A percentile compares a stretch with the other conserved stretches of the same genome.
Evolutionary conservation across 2,797 vertebrate species (phyloP).

Genomic region (Diplodus sargus): DNA sequence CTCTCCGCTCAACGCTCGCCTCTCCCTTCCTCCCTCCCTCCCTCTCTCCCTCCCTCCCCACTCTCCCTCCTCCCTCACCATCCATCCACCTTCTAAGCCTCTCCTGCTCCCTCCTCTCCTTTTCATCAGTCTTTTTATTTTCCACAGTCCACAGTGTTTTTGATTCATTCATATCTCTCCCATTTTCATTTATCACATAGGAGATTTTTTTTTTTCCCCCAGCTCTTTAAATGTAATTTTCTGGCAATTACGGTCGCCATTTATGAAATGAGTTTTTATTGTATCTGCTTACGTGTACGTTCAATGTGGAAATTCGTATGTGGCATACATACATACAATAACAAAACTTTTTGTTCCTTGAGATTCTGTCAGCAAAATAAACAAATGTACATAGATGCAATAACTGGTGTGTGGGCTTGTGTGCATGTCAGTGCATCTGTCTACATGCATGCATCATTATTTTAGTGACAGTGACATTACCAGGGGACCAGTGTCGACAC

Average conservation of each 20-base stretch:
- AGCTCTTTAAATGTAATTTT: conserved; percentile 65
- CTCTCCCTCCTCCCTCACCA: conserved; percentile 58
- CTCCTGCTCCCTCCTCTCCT: conserved; percentile 68
- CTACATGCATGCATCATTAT: conserved; percentile 65
- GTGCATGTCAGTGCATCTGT: conserved; percentile 45
- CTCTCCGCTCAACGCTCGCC: conserved; percentile 63
- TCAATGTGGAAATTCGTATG: conserved; percentile 44
- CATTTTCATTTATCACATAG: conserved; percentile 73
- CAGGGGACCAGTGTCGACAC: conserved; percentile 67
- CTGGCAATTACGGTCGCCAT: conserved; percentile 60
- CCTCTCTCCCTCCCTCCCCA: conserved; percentile 9
- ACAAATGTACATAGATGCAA: conserved; percentile 28
- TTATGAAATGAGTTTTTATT: conserved; percentile 63
- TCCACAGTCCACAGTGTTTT: conserved; percentile 65
- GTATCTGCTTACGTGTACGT: conserved; percentile 41
- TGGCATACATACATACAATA: conserved; percentile 26
- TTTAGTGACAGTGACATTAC: conserved; percentile 68
- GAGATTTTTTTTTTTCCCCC: conserved; percentile 34
- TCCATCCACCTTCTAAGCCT: conserved; percentile 80
- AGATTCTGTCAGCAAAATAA: conserved; percentile 41
- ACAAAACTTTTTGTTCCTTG: conserved; percentile 2
- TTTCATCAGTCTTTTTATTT: conserved; percentile 77
- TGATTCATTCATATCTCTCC: conserved; percentile 77
- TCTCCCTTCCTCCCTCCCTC: conserved; percentile 22
- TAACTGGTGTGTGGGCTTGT: conserved; percentile 14